Evolutionary conservation across 2,888 invertebrate genomes (phyloP).

Genomic region (Epirrhoe tristata): DNA sequence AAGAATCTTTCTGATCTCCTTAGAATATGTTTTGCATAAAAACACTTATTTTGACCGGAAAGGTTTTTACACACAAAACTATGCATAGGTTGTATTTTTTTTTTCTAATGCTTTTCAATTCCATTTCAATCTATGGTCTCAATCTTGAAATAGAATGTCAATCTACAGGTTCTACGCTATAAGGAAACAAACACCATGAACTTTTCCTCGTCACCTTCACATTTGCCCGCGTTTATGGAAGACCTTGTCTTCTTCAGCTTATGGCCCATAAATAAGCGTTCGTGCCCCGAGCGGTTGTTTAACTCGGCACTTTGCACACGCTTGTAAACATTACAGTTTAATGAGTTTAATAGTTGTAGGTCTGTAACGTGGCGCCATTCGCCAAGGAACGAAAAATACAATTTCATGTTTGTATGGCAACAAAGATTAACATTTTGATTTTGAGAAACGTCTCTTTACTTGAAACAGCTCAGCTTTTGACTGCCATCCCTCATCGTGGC

Average conservation of each 20-base stretch:
- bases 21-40: no score
- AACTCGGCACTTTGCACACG: constrained; percentile 24
- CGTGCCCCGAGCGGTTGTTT: constrained; percentile 23
- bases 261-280: constrained; percentile 24
- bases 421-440: no score
- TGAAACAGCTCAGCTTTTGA: no score
- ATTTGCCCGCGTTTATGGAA: constrained; percentile 36
- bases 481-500: no score
- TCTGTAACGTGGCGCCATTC: background rate
- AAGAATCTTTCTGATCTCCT: no score
- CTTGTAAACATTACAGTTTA: constrained; percentile 24
- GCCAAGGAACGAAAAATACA: background rate
- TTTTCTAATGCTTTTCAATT: no score
- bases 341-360: constrained; percentile 11
- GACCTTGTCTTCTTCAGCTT: constrained; percentile 32
- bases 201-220: constrained; percentile 40
- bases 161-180: constrained; percentile 15
- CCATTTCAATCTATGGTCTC: no score
- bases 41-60: no score
- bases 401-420: background rate
- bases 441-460: no score
- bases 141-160: background rate
- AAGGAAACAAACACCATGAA: constrained; percentile 38
- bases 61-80: no score
- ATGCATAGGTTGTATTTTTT: no score